Conservation (phyloP, 2,113 vertebrate species). For the Gymnogyps californianus region DNA sequence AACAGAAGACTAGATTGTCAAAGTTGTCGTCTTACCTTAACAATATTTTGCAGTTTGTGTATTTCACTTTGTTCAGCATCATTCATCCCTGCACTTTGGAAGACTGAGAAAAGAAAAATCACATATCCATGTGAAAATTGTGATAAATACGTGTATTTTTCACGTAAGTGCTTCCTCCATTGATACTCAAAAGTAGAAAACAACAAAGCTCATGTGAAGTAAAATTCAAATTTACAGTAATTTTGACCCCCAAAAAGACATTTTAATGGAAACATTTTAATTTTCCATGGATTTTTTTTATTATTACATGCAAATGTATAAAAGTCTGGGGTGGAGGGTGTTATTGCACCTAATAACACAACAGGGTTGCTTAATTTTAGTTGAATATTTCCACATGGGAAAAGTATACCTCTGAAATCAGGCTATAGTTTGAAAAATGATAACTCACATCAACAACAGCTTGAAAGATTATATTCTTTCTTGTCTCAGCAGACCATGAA, state of each 20-base stretch:
- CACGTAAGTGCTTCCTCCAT: background rate
- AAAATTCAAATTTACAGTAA: background rate
- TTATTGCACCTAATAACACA: background rate
- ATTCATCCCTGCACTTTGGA: slow-evolving; percentile 75
- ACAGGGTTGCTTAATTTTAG: background rate
- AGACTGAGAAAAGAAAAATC: slow-evolving; percentile 67
- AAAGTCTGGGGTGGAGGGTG: background rate
- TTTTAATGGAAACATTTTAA: background rate
- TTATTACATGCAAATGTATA: background rate
- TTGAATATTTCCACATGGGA: background rate
- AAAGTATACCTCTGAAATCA: background rate
- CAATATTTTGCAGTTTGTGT: slow-evolving; percentile 84
- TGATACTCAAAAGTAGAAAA: background rate
- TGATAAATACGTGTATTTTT: background rate
- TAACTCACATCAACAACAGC: background rate
- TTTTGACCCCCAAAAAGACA: background rate
- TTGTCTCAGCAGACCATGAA: background rate
- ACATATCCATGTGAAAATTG: background rate
- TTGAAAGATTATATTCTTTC: background rate
- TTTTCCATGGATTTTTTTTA: background rate
- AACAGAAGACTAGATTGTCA: background rate
- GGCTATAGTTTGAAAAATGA: background rate
- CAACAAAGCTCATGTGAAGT: background rate
- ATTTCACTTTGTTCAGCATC: slow-evolving; percentile 84
- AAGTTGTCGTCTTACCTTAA: slow-evolving; percentile 80